Evolutionary conservation across 35 echinoderm and acorn worm genomes (phyloP).

Genomic region (Patiria miniata): DNA sequence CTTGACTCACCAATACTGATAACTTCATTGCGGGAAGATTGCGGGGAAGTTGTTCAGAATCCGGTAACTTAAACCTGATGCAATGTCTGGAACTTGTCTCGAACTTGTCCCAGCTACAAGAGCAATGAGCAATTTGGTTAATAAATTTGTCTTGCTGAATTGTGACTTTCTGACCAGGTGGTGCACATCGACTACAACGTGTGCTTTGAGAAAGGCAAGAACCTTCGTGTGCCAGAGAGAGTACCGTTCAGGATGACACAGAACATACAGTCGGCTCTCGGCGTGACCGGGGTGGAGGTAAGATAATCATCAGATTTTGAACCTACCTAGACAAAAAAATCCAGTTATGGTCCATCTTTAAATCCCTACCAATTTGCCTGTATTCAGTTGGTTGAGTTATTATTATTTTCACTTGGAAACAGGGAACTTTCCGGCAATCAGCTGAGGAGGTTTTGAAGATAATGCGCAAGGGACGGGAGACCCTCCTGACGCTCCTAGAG

Average conservation of each 20-base stretch:
- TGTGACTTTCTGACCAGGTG: constrained; percentile 56
- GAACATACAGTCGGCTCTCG: constrained; percentile 88
- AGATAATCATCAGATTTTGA: not conserved
- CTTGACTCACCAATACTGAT: no score
- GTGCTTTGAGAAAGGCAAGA: constrained; percentile 99
- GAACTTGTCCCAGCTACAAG: no score
- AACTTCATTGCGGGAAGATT: no score
- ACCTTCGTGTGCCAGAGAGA: constrained; percentile 89
- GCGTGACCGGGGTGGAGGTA: constrained; percentile 96
- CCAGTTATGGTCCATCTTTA: no score
- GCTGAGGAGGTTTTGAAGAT: constrained; percentile 96
- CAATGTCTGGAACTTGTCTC: no score
- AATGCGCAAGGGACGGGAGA: constrained; percentile 93
- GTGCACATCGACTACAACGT: constrained; percentile 99
- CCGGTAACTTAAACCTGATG: no score
- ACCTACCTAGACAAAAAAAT: no score
- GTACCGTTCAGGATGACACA: constrained; percentile 98
- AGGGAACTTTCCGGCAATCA: constrained; percentile 92
- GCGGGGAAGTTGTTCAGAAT: no score
- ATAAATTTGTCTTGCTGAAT: no score
- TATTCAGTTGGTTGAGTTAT: no score
- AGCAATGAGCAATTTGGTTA: no score
- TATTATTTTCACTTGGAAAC: not conserved
- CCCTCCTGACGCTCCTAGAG: constrained; percentile 88
- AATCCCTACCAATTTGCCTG: no score